Percentiles rank a stretch among this genome's conserved stretches.
phyloP scores from a whole-genome alignment of 1,140 invertebrate species.

The Scaptomyza montana region DNA sequence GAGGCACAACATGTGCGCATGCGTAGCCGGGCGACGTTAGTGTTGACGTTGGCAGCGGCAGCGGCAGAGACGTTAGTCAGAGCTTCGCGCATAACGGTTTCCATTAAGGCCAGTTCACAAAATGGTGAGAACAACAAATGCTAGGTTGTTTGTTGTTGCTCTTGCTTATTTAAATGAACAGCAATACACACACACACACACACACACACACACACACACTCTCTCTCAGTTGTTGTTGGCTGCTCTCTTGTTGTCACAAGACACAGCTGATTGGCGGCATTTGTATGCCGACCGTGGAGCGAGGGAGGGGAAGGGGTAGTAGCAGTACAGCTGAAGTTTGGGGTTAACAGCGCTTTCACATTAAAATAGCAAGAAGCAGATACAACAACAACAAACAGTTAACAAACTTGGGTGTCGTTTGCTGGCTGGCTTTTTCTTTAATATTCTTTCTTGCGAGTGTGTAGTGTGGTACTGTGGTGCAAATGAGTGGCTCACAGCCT shows the following conservation, averaged over 20 bases:
- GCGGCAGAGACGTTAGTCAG: conserved; percentile 32
- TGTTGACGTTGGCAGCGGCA: conserved; percentile 23
- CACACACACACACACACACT: conserved; percentile 25
- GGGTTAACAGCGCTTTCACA: conserved; percentile 79
- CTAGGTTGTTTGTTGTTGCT: conserved; percentile 40
- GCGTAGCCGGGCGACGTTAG: conserved; percentile 55
- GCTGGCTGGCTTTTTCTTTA: conserved; percentile 64
- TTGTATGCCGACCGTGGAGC: conserved; percentile 37
- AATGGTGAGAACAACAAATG: conserved; percentile 66
- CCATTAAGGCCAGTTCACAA: conserved; percentile 79
- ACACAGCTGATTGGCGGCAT: conserved; percentile 77
- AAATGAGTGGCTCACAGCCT: conserved; percentile 62
- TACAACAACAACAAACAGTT: conserved; percentile 45
- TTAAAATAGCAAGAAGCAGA: conserved; percentile 80
- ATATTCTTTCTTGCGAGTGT: conserved; percentile 49
- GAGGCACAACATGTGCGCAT: conserved; percentile 70
- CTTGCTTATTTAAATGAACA: conserved; percentile 78
- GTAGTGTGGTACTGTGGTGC: conserved; percentile 59
- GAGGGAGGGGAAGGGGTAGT: neutral
- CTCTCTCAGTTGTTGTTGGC: conserved; percentile 24
- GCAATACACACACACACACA: conserved; percentile 36
- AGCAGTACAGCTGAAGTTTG: conserved; percentile 40
- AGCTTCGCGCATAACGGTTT: conserved; percentile 78
- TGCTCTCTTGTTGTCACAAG: conserved; percentile 55
- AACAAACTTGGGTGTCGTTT: conserved; percentile 33